Conservation (phyloP, 2,113 vertebrate genomes). For the Erinaceus europaeus region DNA sequence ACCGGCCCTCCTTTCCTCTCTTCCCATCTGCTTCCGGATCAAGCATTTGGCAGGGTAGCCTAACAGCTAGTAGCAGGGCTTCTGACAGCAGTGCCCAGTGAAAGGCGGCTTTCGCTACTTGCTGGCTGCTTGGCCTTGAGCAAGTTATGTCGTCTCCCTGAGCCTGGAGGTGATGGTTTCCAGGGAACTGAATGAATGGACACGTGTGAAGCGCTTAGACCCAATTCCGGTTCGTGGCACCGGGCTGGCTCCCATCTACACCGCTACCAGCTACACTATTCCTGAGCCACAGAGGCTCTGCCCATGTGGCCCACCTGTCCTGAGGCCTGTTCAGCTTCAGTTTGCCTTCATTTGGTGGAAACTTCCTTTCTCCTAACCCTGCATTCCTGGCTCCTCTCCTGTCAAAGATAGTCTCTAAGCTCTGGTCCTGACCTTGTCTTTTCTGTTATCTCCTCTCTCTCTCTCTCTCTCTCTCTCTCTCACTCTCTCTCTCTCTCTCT, state of each 20-base stretch:
- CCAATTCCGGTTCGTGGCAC: not conserved
- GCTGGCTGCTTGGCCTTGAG: not conserved
- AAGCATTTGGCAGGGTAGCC: not conserved
- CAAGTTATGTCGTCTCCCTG: not conserved
- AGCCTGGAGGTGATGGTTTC: not conserved
- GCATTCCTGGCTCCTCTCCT: not conserved
- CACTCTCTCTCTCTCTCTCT: too few relatives aligned
- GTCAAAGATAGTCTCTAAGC: too few relatives aligned
- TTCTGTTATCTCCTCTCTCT: too few relatives aligned
- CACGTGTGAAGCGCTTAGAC: not conserved
- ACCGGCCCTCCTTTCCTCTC: not conserved
- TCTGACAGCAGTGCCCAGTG: not conserved
- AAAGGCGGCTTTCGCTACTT: not conserved
- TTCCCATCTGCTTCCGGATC: slow-evolving; percentile 7
- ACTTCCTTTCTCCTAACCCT: not conserved
- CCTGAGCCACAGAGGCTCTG: not conserved
- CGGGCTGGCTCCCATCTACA: too few relatives aligned
- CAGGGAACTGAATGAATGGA: not conserved
- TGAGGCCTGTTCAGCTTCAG: not conserved
- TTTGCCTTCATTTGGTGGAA: not conserved
- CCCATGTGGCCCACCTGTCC: not conserved
- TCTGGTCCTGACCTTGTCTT: too few relatives aligned
- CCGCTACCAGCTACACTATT: not conserved
- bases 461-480: too few relatives aligned
- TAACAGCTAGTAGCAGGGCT: not conserved